Percentiles rank a stretch among this genome's conserved stretches.
Evolutionary conservation across 2,888 invertebrate species (phyloP).

Genomic region (Luperina testacea): DNA sequence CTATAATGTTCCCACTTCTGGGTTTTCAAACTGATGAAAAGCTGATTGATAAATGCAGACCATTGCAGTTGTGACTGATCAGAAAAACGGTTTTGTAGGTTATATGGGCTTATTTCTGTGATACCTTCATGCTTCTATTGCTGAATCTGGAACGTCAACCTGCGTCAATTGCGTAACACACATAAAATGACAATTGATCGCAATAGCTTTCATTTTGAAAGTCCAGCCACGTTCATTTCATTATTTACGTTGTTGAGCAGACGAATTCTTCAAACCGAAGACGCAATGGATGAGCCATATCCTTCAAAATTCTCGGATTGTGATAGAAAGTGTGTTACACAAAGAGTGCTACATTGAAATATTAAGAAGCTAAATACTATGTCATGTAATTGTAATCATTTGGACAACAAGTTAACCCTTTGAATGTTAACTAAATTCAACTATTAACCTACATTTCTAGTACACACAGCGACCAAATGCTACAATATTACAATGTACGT

Average conservation of each 20-base stretch:
- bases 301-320: too few relatives aligned
- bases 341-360: neutral
- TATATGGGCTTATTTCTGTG: neutral
- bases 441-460: slow-evolving; percentile 37
- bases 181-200: too few relatives aligned
- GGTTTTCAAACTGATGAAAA: neutral
- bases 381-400: neutral
- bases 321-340: too few relatives aligned
- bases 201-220: too few relatives aligned
- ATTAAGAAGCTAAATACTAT: neutral
- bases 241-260: too few relatives aligned
- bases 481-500: slow-evolving; percentile 44
- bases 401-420: slow-evolving; percentile 12
- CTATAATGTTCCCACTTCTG: neutral
- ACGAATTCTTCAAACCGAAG: too few relatives aligned
- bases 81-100: neutral
- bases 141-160: neutral
- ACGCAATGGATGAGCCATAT: too few relatives aligned
- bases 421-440: slow-evolving; percentile 26
- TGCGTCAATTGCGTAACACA: too few relatives aligned
- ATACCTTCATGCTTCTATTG: neutral
- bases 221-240: too few relatives aligned
- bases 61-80: neutral
- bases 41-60: neutral
- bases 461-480: slow-evolving; percentile 28